Conservation (phyloP, 2,888 invertebrate species). For the Hydrotaea diabolus region DNA sequence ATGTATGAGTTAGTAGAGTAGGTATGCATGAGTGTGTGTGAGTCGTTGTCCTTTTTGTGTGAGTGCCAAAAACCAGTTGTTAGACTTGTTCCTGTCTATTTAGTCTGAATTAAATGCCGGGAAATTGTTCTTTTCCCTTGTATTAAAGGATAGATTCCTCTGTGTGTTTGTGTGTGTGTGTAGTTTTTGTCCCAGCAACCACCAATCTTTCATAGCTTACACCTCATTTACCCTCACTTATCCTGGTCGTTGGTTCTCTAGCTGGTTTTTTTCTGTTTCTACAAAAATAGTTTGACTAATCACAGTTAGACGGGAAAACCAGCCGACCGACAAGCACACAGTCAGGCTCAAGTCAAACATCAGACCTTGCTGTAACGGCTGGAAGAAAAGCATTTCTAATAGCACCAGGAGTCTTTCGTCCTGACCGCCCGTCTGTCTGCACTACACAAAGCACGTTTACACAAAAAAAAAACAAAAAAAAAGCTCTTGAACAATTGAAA, state of each 20-base stretch:
- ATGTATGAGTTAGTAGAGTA: no score
- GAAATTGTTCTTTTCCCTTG: conserved; percentile 23
- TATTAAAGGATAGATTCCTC: neutral
- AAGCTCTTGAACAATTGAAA: conserved; percentile 66
- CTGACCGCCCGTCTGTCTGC: conserved; percentile 11
- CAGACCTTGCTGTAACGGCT: conserved; percentile 67
- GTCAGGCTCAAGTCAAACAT: conserved; percentile 31
- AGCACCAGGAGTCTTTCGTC: no score
- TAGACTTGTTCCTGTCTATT: conserved; percentile 34
- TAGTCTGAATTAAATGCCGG: conserved; percentile 32
- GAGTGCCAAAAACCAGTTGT: conserved; percentile 26
- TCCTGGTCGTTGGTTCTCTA: neutral
- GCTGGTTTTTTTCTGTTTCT: conserved; percentile 31
- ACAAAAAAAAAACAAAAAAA: conserved; percentile 63
- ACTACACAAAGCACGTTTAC: conserved; percentile 61
- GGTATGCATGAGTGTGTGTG: neutral
- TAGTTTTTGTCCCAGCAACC: neutral
- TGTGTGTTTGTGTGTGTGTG: neutral
- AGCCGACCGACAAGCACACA: conserved; percentile 2
- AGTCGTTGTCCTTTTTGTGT: conserved; percentile 17
- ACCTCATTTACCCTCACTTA: conserved; percentile 38
- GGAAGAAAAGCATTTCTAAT: conserved; percentile 53
- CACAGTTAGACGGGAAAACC: conserved; percentile 23
- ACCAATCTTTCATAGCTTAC: conserved; percentile 20
- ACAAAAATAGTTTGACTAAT: conserved; percentile 23